phyloP scores from a whole-genome alignment of 2,113 vertebrate genomes.

The zebrafish (Danio rerio) region GRCz12tu NC_133194.1:17011501-17012000 shows the following conservation, averaged over 20 bases:
- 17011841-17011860: constrained; percentile 79
- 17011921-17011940: constrained; percentile 84
- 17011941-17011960: constrained; percentile 90
- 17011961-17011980: constrained; percentile 90
- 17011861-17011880: constrained; percentile 76
- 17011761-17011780: constrained; percentile 91
- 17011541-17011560: constrained; percentile 49
- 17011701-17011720: constrained; percentile 98
- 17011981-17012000: constrained; percentile 80
- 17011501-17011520: constrained; percentile 14
- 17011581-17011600: constrained; percentile 31
- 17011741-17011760: constrained; percentile 91
- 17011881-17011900: constrained; percentile 79
- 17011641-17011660: constrained; percentile 81
- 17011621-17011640: constrained; percentile 56
- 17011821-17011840: constrained; percentile 75
- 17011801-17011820: constrained; percentile 90
- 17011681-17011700: constrained; percentile 93
- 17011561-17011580: constrained; percentile 29
- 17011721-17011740: constrained; percentile 94
- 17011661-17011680: constrained; percentile 91
- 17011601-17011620: constrained; percentile 20
- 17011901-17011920: constrained; percentile 73
- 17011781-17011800: constrained; percentile 95
- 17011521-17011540: constrained; percentile 42